A percentile compares a stretch with the other conserved stretches of the same genome.
These are phyloP conservation scores for Vollenhovia emeryi DNA, from an alignment of 1,140 invertebrate species.

Conservation along the genomic window DNA sequence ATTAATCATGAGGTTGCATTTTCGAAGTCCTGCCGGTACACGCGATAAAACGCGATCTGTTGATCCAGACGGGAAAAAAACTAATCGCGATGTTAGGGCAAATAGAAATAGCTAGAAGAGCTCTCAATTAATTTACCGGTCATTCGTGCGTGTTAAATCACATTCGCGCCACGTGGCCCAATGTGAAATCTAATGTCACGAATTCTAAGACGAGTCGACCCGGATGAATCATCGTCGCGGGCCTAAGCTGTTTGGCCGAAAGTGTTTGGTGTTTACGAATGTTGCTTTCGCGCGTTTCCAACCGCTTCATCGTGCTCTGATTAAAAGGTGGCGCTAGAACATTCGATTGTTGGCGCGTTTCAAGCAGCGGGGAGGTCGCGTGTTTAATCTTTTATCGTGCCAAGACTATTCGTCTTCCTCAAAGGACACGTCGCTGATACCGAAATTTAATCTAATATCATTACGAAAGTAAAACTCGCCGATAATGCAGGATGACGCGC, in stretches of 20 bases:
- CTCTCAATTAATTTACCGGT: neutral
- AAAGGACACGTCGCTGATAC: neutral
- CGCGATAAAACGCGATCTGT: neutral
- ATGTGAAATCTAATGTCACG: slow-evolving; percentile 78
- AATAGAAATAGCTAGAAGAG: neutral
- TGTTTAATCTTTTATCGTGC: neutral
- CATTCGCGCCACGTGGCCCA: slow-evolving; percentile 65
- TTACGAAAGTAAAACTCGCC: neutral
- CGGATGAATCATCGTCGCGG: slow-evolving; percentile 47
- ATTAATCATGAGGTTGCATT: slow-evolving; percentile 31
- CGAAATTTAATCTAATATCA: slow-evolving; percentile 1
- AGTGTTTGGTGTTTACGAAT: slow-evolving; percentile 78
- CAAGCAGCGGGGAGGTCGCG: neutral
- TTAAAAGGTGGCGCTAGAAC: slow-evolving; percentile 68
- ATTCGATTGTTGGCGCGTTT: slow-evolving; percentile 14
- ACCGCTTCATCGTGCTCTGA: slow-evolving; percentile 67
- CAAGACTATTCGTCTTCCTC: slow-evolving; percentile 2
- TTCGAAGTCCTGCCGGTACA: neutral
- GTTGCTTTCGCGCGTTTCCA: slow-evolving; percentile 68
- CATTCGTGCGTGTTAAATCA: neutral
- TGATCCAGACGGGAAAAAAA: neutral
- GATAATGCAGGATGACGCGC: neutral
- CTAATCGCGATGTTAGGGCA: neutral
- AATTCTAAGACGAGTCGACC: slow-evolving; percentile 14
- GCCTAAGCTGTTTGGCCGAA: slow-evolving; percentile 74